phyloP scores from a whole-genome alignment of 2,113 vertebrate genomes.

The Sylvilagus bachmani region DNA sequence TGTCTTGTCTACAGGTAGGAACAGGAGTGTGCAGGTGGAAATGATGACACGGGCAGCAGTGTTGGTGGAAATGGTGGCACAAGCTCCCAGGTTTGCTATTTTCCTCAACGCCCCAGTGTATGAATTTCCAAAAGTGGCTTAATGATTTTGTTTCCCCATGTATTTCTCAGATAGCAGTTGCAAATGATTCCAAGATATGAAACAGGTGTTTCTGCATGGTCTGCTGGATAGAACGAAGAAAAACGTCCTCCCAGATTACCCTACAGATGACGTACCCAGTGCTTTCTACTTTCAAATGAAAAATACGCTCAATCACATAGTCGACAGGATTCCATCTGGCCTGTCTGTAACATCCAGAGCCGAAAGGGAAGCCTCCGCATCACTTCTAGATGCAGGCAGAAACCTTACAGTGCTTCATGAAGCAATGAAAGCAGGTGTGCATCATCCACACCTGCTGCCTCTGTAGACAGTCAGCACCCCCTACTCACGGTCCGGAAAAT shows the following conservation, averaged over 20 bases:
- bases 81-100: conserved; percentile 56
- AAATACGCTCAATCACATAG: conserved; percentile 67
- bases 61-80: neutral
- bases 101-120: conserved; percentile 38
- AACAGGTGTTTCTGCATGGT: conserved; percentile 80
- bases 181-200: conserved; percentile 71
- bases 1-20: neutral
- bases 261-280: conserved; percentile 70
- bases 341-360: conserved; percentile 53
- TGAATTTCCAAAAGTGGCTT: conserved; percentile 70
- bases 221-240: conserved; percentile 75
- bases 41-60: neutral
- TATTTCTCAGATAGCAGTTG: conserved; percentile 77
- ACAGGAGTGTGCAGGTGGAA: neutral
- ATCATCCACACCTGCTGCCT: conserved; percentile 62
- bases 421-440: conserved; percentile 72
- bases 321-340: conserved; percentile 76
- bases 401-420: conserved; percentile 52
- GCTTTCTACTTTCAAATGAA: conserved; percentile 75
- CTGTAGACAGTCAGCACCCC: conserved; percentile 47
- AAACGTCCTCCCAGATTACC: conserved; percentile 73
- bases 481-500: conserved; percentile 48
- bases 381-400: conserved; percentile 56
- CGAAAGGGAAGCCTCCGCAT: conserved; percentile 33
- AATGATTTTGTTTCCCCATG: conserved; percentile 78